phyloP scores from a whole-genome alignment of 1,140 invertebrate genomes.

The Rhopalosiphum padi region DNA sequence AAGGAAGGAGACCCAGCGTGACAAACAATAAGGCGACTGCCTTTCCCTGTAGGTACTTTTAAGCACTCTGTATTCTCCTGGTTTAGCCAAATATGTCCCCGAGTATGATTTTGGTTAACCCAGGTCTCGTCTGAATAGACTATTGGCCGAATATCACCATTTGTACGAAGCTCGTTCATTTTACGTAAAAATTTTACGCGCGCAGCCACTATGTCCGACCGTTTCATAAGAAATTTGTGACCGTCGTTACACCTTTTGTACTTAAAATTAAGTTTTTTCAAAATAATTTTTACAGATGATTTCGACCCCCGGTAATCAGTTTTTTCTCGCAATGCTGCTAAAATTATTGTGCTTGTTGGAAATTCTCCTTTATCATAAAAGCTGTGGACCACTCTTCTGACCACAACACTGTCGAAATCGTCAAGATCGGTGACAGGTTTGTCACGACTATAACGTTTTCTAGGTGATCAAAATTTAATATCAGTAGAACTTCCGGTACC shows the following conservation, averaged over 20 bases:
- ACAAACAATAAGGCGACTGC: neutral
- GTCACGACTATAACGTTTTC: slow-evolving; percentile 6
- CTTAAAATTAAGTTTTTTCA: too few species aligned
- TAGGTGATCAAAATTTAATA: slow-evolving; percentile 16
- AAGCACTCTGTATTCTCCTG: neutral
- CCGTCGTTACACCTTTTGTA: too few species aligned
- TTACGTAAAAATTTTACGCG: too few species aligned
- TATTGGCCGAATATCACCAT: neutral
- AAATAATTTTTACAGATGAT: too few species aligned
- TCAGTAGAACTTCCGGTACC: neutral
- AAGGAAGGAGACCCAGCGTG: neutral
- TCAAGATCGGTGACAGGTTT: neutral
- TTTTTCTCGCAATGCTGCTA: neutral
- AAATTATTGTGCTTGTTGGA: neutral
- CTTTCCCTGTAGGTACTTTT: neutral
- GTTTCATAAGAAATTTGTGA: too few species aligned
- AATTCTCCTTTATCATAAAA: slow-evolving; percentile 31
- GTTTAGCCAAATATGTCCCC: neutral
- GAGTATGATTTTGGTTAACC: neutral
- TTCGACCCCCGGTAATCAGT: neutral
- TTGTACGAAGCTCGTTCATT: too few species aligned
- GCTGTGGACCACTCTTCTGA: slow-evolving; percentile 11
- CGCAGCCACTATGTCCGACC: too few species aligned
- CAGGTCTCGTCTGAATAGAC: neutral
- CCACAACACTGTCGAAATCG: neutral